Evolutionary conservation across 2,797 vertebrate genomes (phyloP), one percentile per base, ranked within the genome.

Genomic region (Pseudocheirus occidentalis): DNA sequence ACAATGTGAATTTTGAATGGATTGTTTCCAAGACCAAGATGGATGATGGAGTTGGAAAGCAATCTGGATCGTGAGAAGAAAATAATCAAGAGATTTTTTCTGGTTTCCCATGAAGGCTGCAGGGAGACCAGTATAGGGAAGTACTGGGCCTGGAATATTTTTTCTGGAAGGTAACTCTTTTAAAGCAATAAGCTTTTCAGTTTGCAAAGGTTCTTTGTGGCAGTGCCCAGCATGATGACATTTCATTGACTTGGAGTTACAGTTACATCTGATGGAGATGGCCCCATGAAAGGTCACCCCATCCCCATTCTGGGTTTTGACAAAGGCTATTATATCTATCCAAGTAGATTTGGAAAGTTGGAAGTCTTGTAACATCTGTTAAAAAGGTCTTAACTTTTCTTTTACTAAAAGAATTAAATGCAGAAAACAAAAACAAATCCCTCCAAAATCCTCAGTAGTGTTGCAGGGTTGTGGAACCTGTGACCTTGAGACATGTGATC

Each of bases 291-390:
- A 29, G 66, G 5, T 13, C 18, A 2, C 2, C 0, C 31, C 55
- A 16, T 10, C n/a, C 34, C 28, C 21, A 46, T 56, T 62, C 92
- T 29, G 53, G 16, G 28, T 18, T 34, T 55, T 53, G 34, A 16
- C 62, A 40, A 73, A 95, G 87, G 94, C 55, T 95, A 24, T 21
- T 57, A 92, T 92, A 95, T 95, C 92, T 94, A 95, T 96, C 29
- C 73, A 90, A 91, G 34, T 53, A 66, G 66, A 94, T 46, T 89
- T 91, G 94, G 66, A 94, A 93, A 92, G 94, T 58, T 97, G 59
- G 90, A 92, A 46, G 58, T 59, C 93, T 94, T 34, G 46, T 93
- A 92, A 66, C 94, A 96, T 98, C 98, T 97, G 90, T 91, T 96
- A 90, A 95, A 97, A 91, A 55, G 58, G 90, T 97, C 94, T 92